Evolutionary conservation across 2,113 vertebrate species (phyloP).

Genomic region (Numenius arquata): DNA sequence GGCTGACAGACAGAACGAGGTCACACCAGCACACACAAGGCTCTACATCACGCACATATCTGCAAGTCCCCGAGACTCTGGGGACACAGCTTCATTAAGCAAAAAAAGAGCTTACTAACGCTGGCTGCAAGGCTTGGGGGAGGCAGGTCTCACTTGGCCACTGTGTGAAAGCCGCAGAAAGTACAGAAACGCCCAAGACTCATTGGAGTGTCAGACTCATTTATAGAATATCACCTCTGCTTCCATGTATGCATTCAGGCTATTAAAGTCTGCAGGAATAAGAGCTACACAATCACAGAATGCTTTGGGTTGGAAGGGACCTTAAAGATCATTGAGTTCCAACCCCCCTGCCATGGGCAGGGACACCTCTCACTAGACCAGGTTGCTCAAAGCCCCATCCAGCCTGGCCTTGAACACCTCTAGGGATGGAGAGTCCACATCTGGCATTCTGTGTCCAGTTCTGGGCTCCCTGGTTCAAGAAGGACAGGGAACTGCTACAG

Average conservation of each 20-base stretch:
- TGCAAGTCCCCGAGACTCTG: neutral
- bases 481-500: no score
- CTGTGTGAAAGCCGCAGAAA: neutral
- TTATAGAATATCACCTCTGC: neutral
- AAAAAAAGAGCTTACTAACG: neutral
- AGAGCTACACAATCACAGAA: neutral
- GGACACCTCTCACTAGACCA: no score
- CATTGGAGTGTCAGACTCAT: accelerated
- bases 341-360: no score
- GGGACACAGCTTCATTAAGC: neutral
- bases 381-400: no score
- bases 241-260: neutral
- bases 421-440: no score
- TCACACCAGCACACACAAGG: neutral
- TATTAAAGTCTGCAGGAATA: neutral
- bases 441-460: no score
- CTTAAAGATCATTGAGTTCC: no score
- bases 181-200: neutral
- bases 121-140: neutral
- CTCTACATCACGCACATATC: neutral
- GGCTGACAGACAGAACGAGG: neutral
- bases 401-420: no score
- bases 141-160: neutral
- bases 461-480: no score
- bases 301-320: no score